phyloP scores from a whole-genome alignment of 2,113 vertebrate genomes.

The Pterocles burchelli region DNA sequence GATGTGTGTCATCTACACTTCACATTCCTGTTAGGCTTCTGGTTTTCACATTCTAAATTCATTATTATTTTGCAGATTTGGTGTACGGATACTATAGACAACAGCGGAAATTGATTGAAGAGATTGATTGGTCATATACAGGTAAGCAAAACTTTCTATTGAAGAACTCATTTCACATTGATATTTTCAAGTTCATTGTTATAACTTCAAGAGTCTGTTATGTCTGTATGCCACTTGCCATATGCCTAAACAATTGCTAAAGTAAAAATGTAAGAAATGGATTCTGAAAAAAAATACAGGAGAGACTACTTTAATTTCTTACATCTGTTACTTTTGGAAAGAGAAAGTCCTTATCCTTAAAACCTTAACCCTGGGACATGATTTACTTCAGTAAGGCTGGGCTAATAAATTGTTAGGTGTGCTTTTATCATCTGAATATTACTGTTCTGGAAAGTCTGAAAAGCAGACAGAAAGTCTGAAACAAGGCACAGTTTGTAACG shows the following conservation, averaged over 20 bases:
- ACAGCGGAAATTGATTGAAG: slow-evolving; percentile 90
- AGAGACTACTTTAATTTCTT: neutral
- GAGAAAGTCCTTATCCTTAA: neutral
- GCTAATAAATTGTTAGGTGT: neutral
- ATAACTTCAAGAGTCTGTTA: neutral
- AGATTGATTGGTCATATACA: slow-evolving; percentile 96
- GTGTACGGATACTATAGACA: slow-evolving; percentile 88
- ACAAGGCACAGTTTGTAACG: neutral
- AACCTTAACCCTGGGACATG: neutral
- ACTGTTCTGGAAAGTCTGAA: neutral
- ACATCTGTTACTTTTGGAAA: neutral
- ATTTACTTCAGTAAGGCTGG: neutral
- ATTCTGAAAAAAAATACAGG: neutral
- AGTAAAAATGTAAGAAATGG: neutral
- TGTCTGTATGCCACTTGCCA: neutral
- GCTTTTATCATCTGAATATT: neutral
- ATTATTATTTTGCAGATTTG: slow-evolving; percentile 74
- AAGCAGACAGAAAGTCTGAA: neutral
- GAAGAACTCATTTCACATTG: neutral
- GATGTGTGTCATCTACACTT: neutral
- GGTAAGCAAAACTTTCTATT: slow-evolving; percentile 73
- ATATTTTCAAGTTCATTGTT: neutral
- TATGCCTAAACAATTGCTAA: neutral
- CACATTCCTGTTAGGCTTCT: neutral
- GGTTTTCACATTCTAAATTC: slow-evolving; percentile 28